phyloP scores from a whole-genome alignment of 2,113 vertebrate genomes.

The Upupa epops region DNA sequence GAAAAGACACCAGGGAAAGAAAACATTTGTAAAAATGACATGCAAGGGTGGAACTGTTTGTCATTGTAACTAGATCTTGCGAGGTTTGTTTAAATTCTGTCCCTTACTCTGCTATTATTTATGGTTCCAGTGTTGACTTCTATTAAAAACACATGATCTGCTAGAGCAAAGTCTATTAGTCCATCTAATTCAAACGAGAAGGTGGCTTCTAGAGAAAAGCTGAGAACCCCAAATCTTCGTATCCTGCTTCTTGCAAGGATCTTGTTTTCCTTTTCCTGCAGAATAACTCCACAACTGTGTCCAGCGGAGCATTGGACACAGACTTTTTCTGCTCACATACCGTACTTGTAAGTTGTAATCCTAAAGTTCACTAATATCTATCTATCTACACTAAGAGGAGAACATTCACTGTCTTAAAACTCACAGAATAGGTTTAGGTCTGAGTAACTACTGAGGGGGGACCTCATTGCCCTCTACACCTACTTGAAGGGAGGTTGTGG shows the following conservation, averaged over 20 bases:
- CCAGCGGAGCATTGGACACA: neutral
- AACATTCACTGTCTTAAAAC: neutral
- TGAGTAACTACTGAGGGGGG: neutral
- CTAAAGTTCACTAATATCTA: neutral
- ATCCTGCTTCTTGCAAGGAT: neutral
- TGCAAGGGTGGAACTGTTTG: conserved; percentile 57
- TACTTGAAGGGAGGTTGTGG: too few relatives aligned
- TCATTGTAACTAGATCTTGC: conserved; percentile 57
- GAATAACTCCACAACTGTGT: neutral
- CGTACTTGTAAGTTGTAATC: neutral
- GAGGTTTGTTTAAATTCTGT: conserved; percentile 62
- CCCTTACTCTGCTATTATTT: conserved; percentile 46
- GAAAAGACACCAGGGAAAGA: conserved; percentile 63
- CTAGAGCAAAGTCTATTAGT: conserved; percentile 1
- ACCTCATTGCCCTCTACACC: too few relatives aligned
- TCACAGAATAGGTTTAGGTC: neutral
- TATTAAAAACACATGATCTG: conserved; percentile 48
- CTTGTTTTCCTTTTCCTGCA: neutral
- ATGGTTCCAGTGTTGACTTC: conserved; percentile 26
- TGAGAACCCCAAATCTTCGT: neutral
- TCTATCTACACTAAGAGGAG: neutral
- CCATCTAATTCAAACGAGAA: conserved; percentile 16
- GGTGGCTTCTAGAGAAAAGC: neutral
- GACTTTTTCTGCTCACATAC: neutral
- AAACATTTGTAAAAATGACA: conserved; percentile 68